Conservation (phyloP, 2,888 invertebrate species). For the Tiliacea citrago region DNA sequence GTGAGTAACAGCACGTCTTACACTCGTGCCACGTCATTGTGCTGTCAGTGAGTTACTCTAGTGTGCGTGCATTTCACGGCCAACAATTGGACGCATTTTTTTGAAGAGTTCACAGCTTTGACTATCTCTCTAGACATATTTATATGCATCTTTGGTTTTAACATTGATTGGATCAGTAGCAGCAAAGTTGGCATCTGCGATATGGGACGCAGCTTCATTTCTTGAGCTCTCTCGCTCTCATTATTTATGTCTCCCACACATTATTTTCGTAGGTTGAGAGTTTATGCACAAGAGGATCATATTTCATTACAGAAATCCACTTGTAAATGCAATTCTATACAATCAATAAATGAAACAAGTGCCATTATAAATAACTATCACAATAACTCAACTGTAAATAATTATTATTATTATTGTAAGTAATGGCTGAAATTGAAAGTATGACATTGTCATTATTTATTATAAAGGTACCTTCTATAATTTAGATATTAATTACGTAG, state of each 20-base stretch:
- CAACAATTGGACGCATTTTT: no score
- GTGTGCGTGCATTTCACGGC: no score
- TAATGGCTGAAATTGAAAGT: neutral
- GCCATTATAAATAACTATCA: slow-evolving; percentile 1
- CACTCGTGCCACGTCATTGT: no score
- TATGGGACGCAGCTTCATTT: neutral
- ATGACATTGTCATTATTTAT: neutral
- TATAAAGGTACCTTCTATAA: neutral
- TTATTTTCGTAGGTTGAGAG: neutral
- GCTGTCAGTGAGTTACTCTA: no score
- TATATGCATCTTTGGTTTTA: neutral
- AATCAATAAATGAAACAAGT: neutral
- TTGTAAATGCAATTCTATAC: neutral
- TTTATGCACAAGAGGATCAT: neutral
- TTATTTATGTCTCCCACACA: neutral
- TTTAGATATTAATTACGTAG: neutral
- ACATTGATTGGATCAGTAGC: neutral
- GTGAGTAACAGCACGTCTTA: no score
- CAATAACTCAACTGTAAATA: slow-evolving; percentile 9
- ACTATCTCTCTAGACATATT: no score
- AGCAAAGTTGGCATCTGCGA: neutral
- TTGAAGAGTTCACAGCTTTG: no score
- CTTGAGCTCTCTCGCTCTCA: neutral
- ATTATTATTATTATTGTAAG: neutral
- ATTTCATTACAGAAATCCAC: neutral